Evolutionary conservation across 2,888 invertebrate genomes (phyloP), one percentile per base, ranked within the genome.

Genomic region (Drosophila neonasuta): DNA sequence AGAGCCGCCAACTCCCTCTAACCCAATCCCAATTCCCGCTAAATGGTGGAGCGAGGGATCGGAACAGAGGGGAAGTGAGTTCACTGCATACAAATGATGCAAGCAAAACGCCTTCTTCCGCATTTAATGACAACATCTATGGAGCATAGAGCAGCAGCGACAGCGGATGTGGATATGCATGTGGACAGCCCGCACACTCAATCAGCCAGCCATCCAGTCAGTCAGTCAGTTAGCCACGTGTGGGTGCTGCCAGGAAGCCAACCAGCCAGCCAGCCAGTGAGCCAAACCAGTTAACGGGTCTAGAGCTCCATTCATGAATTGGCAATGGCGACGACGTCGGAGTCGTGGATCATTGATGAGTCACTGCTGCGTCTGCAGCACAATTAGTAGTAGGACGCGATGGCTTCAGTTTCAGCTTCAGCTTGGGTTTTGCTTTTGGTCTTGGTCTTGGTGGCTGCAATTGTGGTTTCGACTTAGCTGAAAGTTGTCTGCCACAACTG

Each of bases 51-150:
- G n/a, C 36, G 17, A 36, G 24, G 15, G 42, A 15, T 36, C 30
- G 15, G 17, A 32, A 6, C 24, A 5, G 15, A n/a, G 20, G 45
- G 56, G 29, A 20, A 46, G 15, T 39, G 58, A 60, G 63, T 24
- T 24, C 57, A 61, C 60, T 68, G 83, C 83, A 80, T 79, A 80
- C 80, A 77, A 80, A 82, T 77, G 73, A 60, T 79, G 59, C 51
- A 63, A 57, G 50, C 63, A 45, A 66, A 79, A 82, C 82, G 82
- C 83, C 86, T 76, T 80, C 84, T 83, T 86, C 83, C 83, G 83
- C 77, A 79, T 80, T 83, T 72, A 78, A 79, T 77, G 65, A 71
- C 68, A 70, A 51, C 57, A 34, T 13, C 61, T 49, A 49, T 55
- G 52, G 58, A 42, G 52, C 57, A 68, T 46, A 62, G 74, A 20